phyloP scores from a whole-genome alignment of 2,888 invertebrate genomes.

The Tetragnatha montana region DNA sequence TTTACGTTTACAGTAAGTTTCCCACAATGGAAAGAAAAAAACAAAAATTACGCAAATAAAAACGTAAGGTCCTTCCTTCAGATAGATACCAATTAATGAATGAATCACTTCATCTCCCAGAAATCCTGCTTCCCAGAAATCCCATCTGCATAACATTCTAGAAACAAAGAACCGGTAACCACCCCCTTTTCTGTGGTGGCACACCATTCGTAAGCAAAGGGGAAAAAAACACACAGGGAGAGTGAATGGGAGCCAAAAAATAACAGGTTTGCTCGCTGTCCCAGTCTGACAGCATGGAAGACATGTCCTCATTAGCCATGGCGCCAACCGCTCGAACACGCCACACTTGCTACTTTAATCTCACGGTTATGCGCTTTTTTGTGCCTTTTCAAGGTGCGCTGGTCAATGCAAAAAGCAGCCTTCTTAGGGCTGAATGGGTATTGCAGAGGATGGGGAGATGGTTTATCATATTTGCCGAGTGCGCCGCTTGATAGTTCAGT shows the following conservation, averaged over 20 bases:
- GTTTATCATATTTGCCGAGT: no score
- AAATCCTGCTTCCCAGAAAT: constrained; percentile 9
- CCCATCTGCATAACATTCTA: not conserved
- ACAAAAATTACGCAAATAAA: no score
- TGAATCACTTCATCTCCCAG: not conserved
- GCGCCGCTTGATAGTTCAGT: no score
- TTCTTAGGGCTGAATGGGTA: not conserved
- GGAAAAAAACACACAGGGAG: not conserved
- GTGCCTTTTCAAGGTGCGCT: not conserved
- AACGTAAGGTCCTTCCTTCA: no score
- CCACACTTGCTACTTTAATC: constrained; percentile 2
- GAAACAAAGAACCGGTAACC: not conserved
- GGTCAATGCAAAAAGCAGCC: not conserved
- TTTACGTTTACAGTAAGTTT: no score
- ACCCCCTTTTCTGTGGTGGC: constrained; percentile 1
- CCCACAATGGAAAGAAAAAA: no score
- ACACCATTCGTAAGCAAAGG: not conserved
- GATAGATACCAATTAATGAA: no score
- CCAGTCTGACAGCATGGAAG: constrained; percentile 30
- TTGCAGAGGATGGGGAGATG: no score
- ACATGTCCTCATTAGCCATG: constrained; percentile 48
- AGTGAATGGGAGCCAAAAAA: constrained; percentile 5
- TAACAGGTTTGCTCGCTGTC: constrained; percentile 15
- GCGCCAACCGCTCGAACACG: constrained; percentile 31
- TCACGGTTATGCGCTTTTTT: not conserved